Evolutionary conservation across 2,113 vertebrate species (phyloP), one percentile per base, ranked within the genome.

Genomic region (Sinocyclocheilus anophthalmus): DNA sequence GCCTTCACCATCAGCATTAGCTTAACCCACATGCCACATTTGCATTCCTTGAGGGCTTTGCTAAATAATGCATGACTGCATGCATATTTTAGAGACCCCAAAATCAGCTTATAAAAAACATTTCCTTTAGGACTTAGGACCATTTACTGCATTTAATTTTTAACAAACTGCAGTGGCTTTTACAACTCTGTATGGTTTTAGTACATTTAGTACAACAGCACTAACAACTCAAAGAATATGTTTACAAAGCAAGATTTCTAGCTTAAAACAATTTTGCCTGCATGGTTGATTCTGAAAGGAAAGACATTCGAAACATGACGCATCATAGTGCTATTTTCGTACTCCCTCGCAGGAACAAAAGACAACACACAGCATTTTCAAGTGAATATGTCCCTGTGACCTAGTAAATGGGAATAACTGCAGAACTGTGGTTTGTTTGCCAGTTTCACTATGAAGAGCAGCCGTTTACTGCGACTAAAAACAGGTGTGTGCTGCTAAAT

Each of bases 301-400:
- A 37, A 78, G 37, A 73, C 26, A 61, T 86, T 88, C 83, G 78
- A 87, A 89, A 87, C 86, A 84, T 90, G 91, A 89, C 75, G 72
- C 78, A 86, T 82, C 65, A 87, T 88, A 20, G 82, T 76, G 86
- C 90, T 93, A 92, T 94, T 94, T 93, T 90, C 85, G 90, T 87
- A 67, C 88, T 90, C 93, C 88, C 90, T 88, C 26, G 90, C 84
- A 75, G 42, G 24, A 78, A 45, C 53, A 39, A 83, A 61, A 86
- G 90, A 93, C 91, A 93, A 93, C 91, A 87, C 86, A 85, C 53
- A 69, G 80, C 76, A 81, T 82, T 84, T 72, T 83, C 22, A 57
- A 82, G 48, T 85, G 86, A 91, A 93, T 91, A 90, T 55, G 76
- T 70, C 20, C 65, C 13, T 24, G 53, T 83, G 86, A 88, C 57